Conservation (phyloP, 2,797 vertebrate species). For the Esox lucius region DNA sequence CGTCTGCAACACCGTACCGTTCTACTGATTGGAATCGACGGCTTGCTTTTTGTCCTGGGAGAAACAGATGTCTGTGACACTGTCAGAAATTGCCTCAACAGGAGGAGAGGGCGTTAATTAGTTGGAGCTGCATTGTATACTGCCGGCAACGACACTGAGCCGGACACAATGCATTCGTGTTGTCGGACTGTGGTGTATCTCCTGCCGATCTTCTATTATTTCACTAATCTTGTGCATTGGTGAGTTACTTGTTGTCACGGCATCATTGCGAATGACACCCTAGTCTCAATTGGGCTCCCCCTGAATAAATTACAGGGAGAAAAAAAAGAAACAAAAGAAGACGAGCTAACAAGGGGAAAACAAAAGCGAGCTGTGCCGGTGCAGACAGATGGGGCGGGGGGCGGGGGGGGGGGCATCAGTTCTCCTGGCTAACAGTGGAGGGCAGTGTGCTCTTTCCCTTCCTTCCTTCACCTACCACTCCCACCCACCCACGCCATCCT, state of each 20-base stretch:
- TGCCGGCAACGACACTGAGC: too few relatives aligned
- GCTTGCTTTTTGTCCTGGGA: conserved; percentile 27
- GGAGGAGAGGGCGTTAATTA: background rate
- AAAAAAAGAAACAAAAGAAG: background rate
- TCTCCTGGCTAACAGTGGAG: conserved; percentile 63
- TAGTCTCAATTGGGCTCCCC: too few relatives aligned
- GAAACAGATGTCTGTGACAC: background rate
- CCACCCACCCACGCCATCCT: conserved; percentile 26
- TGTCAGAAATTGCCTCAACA: background rate
- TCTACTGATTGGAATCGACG: conserved; percentile 47
- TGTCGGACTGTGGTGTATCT: too few relatives aligned
- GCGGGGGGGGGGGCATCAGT: background rate
- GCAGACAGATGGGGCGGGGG: conserved; percentile 3
- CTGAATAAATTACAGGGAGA: background rate
- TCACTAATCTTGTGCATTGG: too few relatives aligned
- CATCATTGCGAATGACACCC: too few relatives aligned
- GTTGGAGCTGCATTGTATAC: background rate
- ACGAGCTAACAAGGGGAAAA: background rate
- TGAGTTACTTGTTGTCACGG: too few relatives aligned
- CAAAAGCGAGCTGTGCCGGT: background rate
- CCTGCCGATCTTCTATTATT: too few relatives aligned
- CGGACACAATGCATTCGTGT: too few relatives aligned
- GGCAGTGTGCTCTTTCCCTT: conserved; percentile 73
- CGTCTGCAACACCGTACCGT: background rate
- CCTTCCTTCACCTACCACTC: conserved; percentile 6